Base-by-base conservation (phyloP, 2,797 vertebrate genomes). In the Hippocampus kuda region DNA sequence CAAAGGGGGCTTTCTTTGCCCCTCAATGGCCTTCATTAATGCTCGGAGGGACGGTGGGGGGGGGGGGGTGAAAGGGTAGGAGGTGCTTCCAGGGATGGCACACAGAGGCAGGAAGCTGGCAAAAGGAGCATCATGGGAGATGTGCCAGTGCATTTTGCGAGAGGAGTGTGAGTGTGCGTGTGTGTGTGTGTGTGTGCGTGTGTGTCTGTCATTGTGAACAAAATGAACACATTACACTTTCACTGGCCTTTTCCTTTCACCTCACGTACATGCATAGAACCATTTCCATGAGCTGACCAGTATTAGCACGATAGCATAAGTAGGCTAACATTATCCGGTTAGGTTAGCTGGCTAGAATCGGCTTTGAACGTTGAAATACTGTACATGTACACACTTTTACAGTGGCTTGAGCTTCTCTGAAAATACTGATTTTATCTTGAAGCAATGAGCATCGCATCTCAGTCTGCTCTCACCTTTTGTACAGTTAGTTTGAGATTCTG, bases 91-190 rank as follows among this genome's bases (percentile, higher is more conserved):
- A n/a, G 53, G 22, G 53, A 54, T 54, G 89, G 87, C 88, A 91
- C 89, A 91, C 88, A 91, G 88, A 90, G 89, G 87, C 90, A 90
- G 90, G 91, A 92, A 92, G 89, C 88, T 70, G 84, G 83, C 85
- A 85, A 83, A 77, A 81, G 81, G 86, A 85, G 85, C 84, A 87
- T 86, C 79, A 80, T 72, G 86, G 85, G 85, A 87, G 79, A 70
- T 68, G 72, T 82, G 86, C 88, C 86, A 89, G 80, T 79, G 70
- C 67, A 27, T 48, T 48, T 48, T 73, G 67, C 68, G 70, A 54
- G 70, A 71, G 79, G 77, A 70, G 80, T 70, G 78, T 83, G 82
- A 78, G 84, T 81, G 83, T 83, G 84, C 44, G 44, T 46, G 44
- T 34, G 34, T 6, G 34, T 34, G 34, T 34, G 34, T 34, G 81